A percentile compares a stretch with the other conserved stretches of the same genome.
Evolutionary conservation across 2,113 vertebrate species (phyloP).

Genomic region (Chaetura pelagica): DNA sequence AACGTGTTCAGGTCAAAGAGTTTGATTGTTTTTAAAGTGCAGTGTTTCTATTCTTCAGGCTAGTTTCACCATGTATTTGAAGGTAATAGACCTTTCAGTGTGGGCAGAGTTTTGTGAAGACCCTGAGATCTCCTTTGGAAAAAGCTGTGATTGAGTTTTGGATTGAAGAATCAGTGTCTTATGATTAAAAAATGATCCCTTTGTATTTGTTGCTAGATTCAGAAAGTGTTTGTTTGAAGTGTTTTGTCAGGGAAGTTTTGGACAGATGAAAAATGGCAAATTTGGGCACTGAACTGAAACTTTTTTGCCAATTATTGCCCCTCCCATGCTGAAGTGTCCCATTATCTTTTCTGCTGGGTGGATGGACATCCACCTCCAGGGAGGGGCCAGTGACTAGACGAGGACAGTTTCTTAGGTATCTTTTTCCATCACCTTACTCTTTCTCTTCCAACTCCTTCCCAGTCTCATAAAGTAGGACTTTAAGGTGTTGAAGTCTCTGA

Average conservation of each 20-base stretch:
- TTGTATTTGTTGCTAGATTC: background rate
- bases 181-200: background rate
- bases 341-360: background rate
- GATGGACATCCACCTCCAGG: background rate
- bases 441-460: background rate
- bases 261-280: background rate
- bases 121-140: background rate
- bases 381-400: background rate
- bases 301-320: background rate
- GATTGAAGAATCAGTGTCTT: background rate
- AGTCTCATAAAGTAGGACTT: background rate
- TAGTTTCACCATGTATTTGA: background rate
- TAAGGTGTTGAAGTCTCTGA: constrained; percentile 3
- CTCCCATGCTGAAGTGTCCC: background rate
- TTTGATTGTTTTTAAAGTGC: background rate
- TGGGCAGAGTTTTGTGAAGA: background rate
- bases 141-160: background rate
- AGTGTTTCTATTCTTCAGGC: background rate
- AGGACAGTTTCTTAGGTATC: background rate
- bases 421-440: background rate
- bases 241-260: background rate
- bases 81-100: background rate
- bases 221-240: background rate
- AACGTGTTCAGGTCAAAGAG: background rate
- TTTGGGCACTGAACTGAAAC: background rate